Conservation (phyloP, 2,888 invertebrate species). For the Caenorhabditis sp. region DNA sequence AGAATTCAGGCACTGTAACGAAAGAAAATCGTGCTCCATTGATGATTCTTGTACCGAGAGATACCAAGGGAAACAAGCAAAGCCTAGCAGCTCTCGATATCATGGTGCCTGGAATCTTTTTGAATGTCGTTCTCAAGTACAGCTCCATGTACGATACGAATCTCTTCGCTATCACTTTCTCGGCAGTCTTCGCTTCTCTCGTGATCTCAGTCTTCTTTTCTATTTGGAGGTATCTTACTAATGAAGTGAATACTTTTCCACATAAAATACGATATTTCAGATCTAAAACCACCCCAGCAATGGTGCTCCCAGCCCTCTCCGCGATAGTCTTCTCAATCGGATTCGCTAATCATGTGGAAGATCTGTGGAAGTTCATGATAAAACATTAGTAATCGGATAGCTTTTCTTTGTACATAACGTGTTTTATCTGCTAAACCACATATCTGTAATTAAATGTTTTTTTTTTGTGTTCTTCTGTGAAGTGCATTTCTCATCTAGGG, state of each 20-base stretch:
- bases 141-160: slow-evolving; percentile 75
- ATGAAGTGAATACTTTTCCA: background rate
- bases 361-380: slow-evolving; percentile 75
- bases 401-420: slow-evolving; percentile 17
- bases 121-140: slow-evolving; percentile 74
- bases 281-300: slow-evolving; percentile 70
- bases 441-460: slow-evolving; percentile 56
- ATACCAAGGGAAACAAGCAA: slow-evolving; percentile 72
- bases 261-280: slow-evolving; percentile 23
- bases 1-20: slow-evolving; percentile 67
- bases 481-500: slow-evolving; percentile 8
- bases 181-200: slow-evolving; percentile 67
- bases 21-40: slow-evolving; percentile 70
- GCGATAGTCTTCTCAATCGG: slow-evolving; percentile 64
- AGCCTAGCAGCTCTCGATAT: slow-evolving; percentile 72
- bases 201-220: slow-evolving; percentile 67
- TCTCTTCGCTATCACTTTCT: slow-evolving; percentile 67
- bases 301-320: slow-evolving; percentile 73
- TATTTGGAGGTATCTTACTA: slow-evolving; percentile 62
- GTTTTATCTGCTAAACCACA: background rate
- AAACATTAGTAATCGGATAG: slow-evolving; percentile 67
- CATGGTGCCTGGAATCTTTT: slow-evolving; percentile 74
- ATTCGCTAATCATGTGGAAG: slow-evolving; percentile 66
- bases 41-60: slow-evolving; percentile 71
- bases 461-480: slow-evolving; percentile 45